Percentiles rank a stretch among this genome's conserved stretches.
phyloP scores from a whole-genome alignment of 2,888 invertebrate genomes.

The Ophion obscuratus region DNA sequence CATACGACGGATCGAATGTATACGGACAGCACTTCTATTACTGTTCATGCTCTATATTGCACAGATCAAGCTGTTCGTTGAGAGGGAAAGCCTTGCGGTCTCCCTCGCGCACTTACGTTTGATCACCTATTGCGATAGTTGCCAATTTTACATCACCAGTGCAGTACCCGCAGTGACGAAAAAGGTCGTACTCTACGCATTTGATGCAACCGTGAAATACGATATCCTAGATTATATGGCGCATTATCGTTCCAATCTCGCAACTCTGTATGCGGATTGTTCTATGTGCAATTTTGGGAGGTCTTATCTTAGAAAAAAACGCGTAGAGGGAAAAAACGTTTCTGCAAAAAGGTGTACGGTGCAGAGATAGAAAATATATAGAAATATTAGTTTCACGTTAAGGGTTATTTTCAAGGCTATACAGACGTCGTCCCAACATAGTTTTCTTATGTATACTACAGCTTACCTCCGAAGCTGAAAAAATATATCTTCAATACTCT shows the following conservation, averaged over 20 bases:
- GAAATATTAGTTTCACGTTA: too few species aligned
- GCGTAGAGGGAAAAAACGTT: too few species aligned
- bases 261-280: conserved; percentile 15
- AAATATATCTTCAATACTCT: too few species aligned
- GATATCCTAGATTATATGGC: conserved; percentile 55
- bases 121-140: conserved; percentile 57
- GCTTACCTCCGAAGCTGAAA: too few species aligned
- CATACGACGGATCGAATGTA: not conserved
- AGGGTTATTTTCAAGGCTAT: too few species aligned
- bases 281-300: not conserved
- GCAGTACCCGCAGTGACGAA: conserved; percentile 34
- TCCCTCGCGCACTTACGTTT: conserved; percentile 47
- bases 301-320: too few species aligned
- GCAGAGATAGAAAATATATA: too few species aligned
- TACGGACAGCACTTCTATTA: not conserved
- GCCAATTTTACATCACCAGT: conserved; percentile 38
- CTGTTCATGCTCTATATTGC: conserved; percentile 1
- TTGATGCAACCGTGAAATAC: conserved; percentile 69
- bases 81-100: conserved; percentile 48
- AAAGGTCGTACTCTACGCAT: conserved; percentile 34
- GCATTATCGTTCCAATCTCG: conserved; percentile 53
- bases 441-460: too few species aligned
- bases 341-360: too few species aligned
- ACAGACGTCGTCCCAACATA: too few species aligned
- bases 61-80: conserved; percentile 13